These are phyloP conservation scores for Patiria miniata DNA, from an alignment of 35 echinoderm and acorn worm species.

Conservation along the genomic window DNA sequence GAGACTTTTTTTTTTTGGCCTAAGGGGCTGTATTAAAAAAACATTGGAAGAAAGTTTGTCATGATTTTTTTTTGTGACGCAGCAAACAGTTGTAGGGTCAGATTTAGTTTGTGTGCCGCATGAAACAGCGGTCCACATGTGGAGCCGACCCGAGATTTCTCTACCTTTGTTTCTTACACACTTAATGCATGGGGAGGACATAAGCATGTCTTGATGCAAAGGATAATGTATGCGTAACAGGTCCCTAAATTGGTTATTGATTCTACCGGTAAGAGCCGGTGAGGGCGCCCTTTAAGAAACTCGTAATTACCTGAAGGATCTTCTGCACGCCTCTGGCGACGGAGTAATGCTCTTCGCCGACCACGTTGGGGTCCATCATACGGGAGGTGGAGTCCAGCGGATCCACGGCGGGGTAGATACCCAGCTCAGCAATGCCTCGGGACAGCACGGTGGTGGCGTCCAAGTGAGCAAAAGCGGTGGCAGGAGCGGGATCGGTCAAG, in stretches of 20 bases:
- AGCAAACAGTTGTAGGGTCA: constrained; percentile 1
- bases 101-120: constrained; percentile 17
- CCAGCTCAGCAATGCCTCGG: constrained; percentile 90
- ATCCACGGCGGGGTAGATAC: constrained; percentile 97
- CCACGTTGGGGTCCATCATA: constrained; percentile 85
- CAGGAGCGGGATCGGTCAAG: constrained; percentile 97
- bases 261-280: not conserved
- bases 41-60: no score
- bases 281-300: not conserved
- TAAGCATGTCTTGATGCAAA: constrained; percentile 22
- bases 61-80: no score
- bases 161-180: constrained; percentile 28
- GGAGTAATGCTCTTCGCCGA: constrained; percentile 82
- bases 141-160: constrained; percentile 23
- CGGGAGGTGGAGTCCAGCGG: constrained; percentile 89
- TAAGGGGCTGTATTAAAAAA: no score
- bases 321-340: constrained; percentile 91
- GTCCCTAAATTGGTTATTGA: no score
- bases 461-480: constrained; percentile 92
- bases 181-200: not conserved
- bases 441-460: constrained; percentile 92
- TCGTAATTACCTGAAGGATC: constrained; percentile 79
- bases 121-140: not conserved
- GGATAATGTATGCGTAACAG: no score
- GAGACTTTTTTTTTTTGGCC: no score